Evolutionary conservation across 2,113 vertebrate species (phyloP).

Genomic region (Myotis yumanensis): DNA sequence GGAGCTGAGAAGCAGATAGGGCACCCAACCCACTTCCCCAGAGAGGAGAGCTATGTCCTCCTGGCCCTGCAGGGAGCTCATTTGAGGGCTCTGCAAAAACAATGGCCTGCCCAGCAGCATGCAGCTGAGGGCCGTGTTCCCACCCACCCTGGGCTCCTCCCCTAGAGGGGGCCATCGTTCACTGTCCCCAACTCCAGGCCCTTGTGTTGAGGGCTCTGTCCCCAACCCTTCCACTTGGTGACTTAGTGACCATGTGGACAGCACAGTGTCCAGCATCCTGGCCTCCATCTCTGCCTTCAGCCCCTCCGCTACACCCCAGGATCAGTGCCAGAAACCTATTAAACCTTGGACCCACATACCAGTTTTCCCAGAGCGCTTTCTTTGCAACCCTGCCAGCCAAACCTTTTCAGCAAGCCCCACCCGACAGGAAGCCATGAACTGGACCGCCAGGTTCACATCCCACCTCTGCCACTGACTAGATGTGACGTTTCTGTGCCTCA

Average conservation of each 20-base stretch:
- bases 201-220: neutral
- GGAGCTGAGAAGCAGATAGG: neutral
- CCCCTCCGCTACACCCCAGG: neutral
- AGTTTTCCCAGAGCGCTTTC: neutral
- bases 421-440: neutral
- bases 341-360: neutral
- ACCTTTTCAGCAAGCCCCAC: neutral
- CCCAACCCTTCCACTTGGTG: neutral
- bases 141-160: too few species aligned
- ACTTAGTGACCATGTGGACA: neutral
- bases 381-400: neutral
- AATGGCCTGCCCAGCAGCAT: neutral
- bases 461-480: neutral
- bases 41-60: neutral
- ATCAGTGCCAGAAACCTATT: neutral
- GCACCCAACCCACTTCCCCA: too few species aligned
- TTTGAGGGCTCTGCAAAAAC: neutral
- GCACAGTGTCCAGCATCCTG: neutral
- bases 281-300: neutral
- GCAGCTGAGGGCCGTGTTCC: neutral
- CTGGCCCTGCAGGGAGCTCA: neutral
- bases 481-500: neutral
- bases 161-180: neutral
- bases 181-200: neutral
- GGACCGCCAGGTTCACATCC: neutral